Percentiles rank a stretch among this genome's conserved stretches.
Evolutionary conservation across 2,888 invertebrate species (phyloP).

Genomic region (Hirtodrosophila cameraria): DNA sequence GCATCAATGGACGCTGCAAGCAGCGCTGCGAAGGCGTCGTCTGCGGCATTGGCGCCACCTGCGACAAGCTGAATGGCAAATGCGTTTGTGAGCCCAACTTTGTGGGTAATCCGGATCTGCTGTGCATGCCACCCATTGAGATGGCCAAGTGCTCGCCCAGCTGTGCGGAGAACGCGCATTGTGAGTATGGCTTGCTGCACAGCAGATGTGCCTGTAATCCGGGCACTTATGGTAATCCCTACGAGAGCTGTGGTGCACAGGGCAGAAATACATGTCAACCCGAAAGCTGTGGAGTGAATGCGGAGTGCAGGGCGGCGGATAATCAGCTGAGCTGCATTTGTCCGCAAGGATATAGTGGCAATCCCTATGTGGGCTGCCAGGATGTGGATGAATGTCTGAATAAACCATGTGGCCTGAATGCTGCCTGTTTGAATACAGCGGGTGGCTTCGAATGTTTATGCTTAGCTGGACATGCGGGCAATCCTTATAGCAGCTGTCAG

Average conservation of each 20-base stretch:
- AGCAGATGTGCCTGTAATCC: constrained; percentile 93
- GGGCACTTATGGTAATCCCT: constrained; percentile 94
- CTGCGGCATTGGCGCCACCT: constrained; percentile 94
- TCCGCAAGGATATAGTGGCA: constrained; percentile 92
- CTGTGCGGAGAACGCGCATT: constrained; percentile 94
- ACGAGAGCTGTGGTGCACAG: constrained; percentile 90
- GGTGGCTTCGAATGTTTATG: constrained; percentile 96
- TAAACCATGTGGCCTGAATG: constrained; percentile 92
- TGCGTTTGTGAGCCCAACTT: constrained; percentile 95
- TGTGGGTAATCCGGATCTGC: constrained; percentile 93
- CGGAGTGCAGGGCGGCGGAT: constrained; percentile 91
- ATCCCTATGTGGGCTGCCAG: constrained; percentile 93
- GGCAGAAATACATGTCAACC: constrained; percentile 89
- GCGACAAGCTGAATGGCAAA: constrained; percentile 91
- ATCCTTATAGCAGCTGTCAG: constrained; percentile 93
- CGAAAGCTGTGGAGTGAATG: constrained; percentile 90
- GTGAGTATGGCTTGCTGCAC: constrained; percentile 89
- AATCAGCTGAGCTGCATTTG: constrained; percentile 92
- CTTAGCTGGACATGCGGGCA: constrained; percentile 92
- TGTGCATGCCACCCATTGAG: constrained; percentile 94
- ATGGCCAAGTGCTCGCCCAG: constrained; percentile 91
- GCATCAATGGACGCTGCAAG: constrained; percentile 94
- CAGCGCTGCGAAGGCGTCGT: constrained; percentile 94
- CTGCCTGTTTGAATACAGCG: constrained; percentile 94
- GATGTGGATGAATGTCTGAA: constrained; percentile 93